phyloP scores from a whole-genome alignment of 2,113 vertebrate species.

The Actinemys pallida region DNA sequence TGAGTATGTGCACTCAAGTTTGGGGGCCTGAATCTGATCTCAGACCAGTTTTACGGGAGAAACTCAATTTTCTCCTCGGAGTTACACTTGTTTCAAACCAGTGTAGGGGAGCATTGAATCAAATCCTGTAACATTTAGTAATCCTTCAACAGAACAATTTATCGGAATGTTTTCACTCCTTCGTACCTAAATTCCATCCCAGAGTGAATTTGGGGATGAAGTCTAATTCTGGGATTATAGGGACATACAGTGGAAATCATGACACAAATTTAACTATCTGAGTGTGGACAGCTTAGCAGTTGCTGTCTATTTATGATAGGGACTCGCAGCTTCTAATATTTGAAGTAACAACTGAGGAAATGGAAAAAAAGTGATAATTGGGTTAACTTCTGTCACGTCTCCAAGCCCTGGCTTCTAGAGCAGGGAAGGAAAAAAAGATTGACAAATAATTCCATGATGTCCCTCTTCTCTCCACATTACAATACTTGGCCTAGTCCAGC shows the following conservation, averaged over 20 bases:
- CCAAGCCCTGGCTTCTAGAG: constrained; percentile 20
- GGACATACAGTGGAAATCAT: not conserved
- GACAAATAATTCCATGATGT: constrained; percentile 7
- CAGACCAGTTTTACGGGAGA: not conserved
- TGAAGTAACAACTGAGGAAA: not conserved
- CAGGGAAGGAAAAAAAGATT: constrained; percentile 26
- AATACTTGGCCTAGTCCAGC: not conserved
- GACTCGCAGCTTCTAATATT: constrained; percentile 42
- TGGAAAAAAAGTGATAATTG: not conserved
- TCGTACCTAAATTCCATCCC: not conserved
- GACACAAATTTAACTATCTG: not conserved
- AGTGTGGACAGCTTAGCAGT: not conserved
- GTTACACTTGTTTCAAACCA: not conserved
- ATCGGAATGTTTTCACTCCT: not conserved
- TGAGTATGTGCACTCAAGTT: not conserved
- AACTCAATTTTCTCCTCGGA: not conserved
- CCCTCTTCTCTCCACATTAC: constrained; percentile 7
- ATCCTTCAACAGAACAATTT: not conserved
- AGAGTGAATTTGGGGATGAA: not conserved
- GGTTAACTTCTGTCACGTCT: not conserved
- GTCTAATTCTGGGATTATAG: accelerated
- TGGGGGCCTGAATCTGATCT: not conserved
- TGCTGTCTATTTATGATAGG: constrained; percentile 68
- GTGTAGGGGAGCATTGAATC: not conserved
- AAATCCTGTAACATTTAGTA: accelerated